Percentiles rank a stretch among this genome's conserved stretches.
Evolutionary conservation across 2,888 invertebrate species (phyloP).

Genomic region (Drosophila suboccidentalis): DNA sequence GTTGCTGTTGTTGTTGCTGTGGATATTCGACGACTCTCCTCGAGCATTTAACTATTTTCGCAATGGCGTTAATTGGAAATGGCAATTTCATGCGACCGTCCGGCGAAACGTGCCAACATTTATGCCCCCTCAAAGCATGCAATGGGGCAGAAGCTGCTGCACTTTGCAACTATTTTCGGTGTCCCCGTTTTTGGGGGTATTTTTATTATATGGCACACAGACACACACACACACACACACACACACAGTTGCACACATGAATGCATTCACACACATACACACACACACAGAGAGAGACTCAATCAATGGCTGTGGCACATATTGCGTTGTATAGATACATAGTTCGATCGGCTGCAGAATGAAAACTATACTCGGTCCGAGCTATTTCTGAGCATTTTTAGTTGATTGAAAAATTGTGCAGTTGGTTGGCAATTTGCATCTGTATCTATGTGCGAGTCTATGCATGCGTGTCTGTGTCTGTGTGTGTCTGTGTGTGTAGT

Average conservation of each 20-base stretch:
- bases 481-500: constrained; percentile 7
- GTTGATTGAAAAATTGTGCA: constrained; percentile 80
- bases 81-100: constrained; percentile 77
- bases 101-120: constrained; percentile 46
- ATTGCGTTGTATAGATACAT: constrained; percentile 28
- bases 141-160: constrained; percentile 16
- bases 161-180: constrained; percentile 54
- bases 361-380: constrained; percentile 49
- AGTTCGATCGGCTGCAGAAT: constrained; percentile 63
- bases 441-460: constrained; percentile 4
- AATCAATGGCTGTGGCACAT: constrained; percentile 66
- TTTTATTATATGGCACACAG: constrained; percentile 69
- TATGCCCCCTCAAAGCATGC: constrained; percentile 13
- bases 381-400: constrained; percentile 75
- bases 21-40: constrained; percentile 34
- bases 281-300: constrained; percentile 26
- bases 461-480: constrained; percentile 9
- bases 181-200: constrained; percentile 36
- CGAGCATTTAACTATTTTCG: constrained; percentile 77
- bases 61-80: constrained; percentile 83
- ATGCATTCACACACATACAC: constrained; percentile 25
- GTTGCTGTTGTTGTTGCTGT: constrained; percentile 6
- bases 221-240: constrained; percentile 30
- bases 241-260: constrained; percentile 32
- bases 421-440: constrained; percentile 67